phyloP scores from a whole-genome alignment of 1,140 invertebrate genomes.

The Luehdorfia chinensis region DNA sequence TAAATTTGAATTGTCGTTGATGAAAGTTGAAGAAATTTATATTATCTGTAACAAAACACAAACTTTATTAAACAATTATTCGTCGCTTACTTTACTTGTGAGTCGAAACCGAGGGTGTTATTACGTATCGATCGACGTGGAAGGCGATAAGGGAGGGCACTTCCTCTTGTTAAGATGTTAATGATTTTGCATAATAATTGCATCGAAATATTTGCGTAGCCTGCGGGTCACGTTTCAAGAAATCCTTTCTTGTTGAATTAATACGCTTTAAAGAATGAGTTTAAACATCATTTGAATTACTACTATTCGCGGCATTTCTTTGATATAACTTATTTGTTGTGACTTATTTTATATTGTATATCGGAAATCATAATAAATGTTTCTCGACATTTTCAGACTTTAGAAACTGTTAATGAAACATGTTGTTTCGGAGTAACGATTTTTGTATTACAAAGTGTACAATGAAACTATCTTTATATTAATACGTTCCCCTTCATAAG shows the following conservation, averaged over 20 bases:
- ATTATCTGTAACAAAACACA: slow-evolving; percentile 14
- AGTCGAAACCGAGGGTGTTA: slow-evolving; percentile 19
- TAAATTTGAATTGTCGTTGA: slow-evolving; percentile 8
- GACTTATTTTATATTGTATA: too few relatives aligned
- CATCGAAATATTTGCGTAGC: slow-evolving; percentile 24
- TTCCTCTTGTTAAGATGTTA: slow-evolving; percentile 51
- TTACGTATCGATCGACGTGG: slow-evolving; percentile 34
- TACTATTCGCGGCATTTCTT: too few relatives aligned
- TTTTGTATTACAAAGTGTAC: too few relatives aligned
- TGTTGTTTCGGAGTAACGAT: too few relatives aligned
- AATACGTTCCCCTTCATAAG: too few relatives aligned
- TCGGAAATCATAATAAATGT: too few relatives aligned
- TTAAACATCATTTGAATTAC: slow-evolving; percentile 1
- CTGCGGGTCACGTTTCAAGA: slow-evolving; percentile 18
- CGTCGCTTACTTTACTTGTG: slow-evolving; percentile 16
- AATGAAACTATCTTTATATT: too few relatives aligned
- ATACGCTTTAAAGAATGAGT: slow-evolving; percentile 3
- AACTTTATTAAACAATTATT: slow-evolving; percentile 18
- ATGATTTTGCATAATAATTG: slow-evolving; percentile 61
- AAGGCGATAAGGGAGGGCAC: slow-evolving; percentile 27
- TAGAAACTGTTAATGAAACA: too few relatives aligned
- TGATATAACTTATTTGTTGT: too few relatives aligned
- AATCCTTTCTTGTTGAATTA: slow-evolving; percentile 18
- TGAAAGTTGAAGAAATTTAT: slow-evolving; percentile 8
- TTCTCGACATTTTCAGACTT: too few relatives aligned